Evolutionary conservation across 2,113 vertebrate genomes (phyloP), one percentile per base, ranked within the genome.

Genomic region (Phaetusa simplex): DNA sequence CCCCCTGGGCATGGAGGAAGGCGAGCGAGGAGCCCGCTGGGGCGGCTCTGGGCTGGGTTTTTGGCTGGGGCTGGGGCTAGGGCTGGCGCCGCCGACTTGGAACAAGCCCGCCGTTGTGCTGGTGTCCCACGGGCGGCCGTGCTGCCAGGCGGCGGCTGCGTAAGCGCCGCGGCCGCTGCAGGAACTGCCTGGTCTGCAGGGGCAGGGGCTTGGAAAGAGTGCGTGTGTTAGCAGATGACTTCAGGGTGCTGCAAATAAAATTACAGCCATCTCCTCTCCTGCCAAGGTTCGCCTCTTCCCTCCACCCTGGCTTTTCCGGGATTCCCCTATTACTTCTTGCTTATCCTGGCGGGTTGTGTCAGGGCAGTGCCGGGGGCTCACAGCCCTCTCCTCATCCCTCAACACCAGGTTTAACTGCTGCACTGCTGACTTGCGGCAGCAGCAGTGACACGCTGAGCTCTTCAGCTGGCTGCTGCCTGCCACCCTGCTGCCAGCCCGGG

Each of bases 201-300:
- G 70, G 40, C 64, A 27, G 16, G 36, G 88, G 14, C 83, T 26
- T 43, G 89, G 93, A 74, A 92, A 90, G 55, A 84, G 61, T 3
- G 16, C 1, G 26, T 50, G 42, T 94, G 87, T 76, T 64, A 73
- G 89, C 66, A 50, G 74, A 95, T 91, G 96, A 94, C 85, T 92
- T 92, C 86, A 95, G 91, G 30, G 70, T 59, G 74, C 95, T 59
- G 62, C 78, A 95, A 97, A 96, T 97, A 97, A 96, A 97, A 56
- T 69, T 30, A 52, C 43, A 76, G 73, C 45, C 52, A 8, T 65
- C 52, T 91, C 38, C 64, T 88, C 73, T 77, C 43, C 70, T 82
- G 89, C 66, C 73, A 47, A 87, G 73, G 56, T 59, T 38, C 18
- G 52, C 84, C 84, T 96, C 73, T 91, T 96, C 56, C 84, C 89